phyloP scores from a whole-genome alignment of 2,888 invertebrate species.

The Pseudococcus jackbeardsleyi region DNA sequence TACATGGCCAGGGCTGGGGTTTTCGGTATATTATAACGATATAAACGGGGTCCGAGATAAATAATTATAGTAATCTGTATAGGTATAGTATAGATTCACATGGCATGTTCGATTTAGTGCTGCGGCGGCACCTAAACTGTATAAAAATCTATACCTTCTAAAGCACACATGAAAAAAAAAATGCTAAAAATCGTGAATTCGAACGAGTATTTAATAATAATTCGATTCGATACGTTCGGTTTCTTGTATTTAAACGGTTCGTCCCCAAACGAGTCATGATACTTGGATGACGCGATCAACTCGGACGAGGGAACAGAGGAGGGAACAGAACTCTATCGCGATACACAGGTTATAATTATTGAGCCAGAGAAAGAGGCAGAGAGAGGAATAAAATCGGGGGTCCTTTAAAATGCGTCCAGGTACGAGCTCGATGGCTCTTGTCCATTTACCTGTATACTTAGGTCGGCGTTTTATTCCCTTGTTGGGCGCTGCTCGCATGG shows the following conservation, averaged over 20 bases:
- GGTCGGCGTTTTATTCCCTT: not conserved
- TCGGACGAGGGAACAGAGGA: not conserved
- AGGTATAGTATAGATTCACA: not conserved
- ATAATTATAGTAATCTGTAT: conserved; percentile 34
- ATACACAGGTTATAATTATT: not conserved
- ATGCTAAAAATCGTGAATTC: conserved; percentile 29
- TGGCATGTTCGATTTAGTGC: conserved; percentile 9
- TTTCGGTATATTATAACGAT: conserved; percentile 5
- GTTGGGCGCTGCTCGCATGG: not conserved
- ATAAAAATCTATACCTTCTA: not conserved
- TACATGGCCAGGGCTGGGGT: not conserved
- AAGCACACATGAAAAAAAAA: not conserved
- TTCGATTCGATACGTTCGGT: not conserved
- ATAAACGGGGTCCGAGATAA: conserved; percentile 13
- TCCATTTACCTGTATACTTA: not conserved
- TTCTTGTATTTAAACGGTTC: conserved; percentile 16
- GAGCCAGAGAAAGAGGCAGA: not conserved
- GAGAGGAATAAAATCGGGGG: conserved; percentile 21
- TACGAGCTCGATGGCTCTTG: not conserved
- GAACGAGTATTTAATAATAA: not conserved
- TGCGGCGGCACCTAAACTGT: not conserved
- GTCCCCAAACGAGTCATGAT: conserved; percentile 13
- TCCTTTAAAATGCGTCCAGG: not conserved
- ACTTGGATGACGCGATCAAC: not conserved
- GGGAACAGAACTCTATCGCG: conserved; percentile 14